phyloP scores from a whole-genome alignment of 2,888 invertebrate genomes.

The Hoplodrina blanda region DNA sequence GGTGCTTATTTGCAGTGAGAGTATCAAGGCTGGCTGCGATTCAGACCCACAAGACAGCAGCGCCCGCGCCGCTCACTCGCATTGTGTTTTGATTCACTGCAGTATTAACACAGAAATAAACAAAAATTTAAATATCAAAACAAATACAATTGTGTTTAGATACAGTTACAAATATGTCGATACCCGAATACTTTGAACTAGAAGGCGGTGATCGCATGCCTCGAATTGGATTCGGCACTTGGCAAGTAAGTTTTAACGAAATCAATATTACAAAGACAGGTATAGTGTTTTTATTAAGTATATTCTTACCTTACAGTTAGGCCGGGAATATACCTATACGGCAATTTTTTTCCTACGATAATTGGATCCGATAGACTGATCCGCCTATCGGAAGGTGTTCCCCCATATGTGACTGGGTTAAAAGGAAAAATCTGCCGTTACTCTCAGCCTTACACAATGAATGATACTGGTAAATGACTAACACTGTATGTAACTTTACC shows the following conservation, averaged over 20 bases:
- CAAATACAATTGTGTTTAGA: conserved; percentile 1
- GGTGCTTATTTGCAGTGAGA: conserved; percentile 28
- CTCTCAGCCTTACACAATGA: too few species aligned
- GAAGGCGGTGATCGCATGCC: conserved; percentile 92
- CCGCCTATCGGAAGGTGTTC: too few species aligned
- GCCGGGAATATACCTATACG: too few species aligned
- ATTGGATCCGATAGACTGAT: too few species aligned
- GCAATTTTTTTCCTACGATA: too few species aligned
- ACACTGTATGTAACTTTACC: too few species aligned
- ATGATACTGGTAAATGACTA: too few species aligned
- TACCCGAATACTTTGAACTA: conserved; percentile 78
- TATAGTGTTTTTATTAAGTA: too few species aligned
- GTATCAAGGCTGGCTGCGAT: conserved; percentile 61
- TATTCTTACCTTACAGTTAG: too few species aligned
- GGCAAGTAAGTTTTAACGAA: conserved; percentile 91
- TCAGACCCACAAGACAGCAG: conserved; percentile 31
- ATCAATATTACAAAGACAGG: not conserved
- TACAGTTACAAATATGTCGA: conserved; percentile 70
- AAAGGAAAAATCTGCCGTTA: too few species aligned
- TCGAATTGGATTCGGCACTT: conserved; percentile 94
- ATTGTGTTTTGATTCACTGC: conserved; percentile 67
- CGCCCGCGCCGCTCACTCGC: conserved; percentile 63
- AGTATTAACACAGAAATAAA: conserved; percentile 61
- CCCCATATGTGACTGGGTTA: too few species aligned
- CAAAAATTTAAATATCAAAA: conserved; percentile 11